These are phyloP conservation scores for Dryocosmus kuriphilus DNA, from an alignment of 2,888 invertebrate species.

Conservation along the genomic window DNA sequence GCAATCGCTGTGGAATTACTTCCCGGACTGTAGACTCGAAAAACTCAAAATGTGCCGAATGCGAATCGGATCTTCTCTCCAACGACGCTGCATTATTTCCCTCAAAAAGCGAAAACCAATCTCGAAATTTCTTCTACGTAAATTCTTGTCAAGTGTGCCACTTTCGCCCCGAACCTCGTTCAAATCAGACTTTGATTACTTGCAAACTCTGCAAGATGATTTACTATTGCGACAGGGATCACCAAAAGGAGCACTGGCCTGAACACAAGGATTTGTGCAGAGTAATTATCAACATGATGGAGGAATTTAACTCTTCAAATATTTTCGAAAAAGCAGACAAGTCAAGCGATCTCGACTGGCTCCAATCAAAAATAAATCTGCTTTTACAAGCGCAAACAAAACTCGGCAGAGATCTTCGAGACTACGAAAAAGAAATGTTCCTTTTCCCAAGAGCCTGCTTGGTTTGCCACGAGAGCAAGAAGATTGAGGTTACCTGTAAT, in stretches of 20 bases:
- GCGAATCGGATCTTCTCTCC: neutral
- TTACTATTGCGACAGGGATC: conserved; percentile 64
- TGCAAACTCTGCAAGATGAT: conserved; percentile 67
- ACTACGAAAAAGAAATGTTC: conserved; percentile 64
- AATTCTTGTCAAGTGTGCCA: conserved; percentile 73
- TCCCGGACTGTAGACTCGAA: too few species aligned
- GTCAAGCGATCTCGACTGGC: conserved; percentile 47
- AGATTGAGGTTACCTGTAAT: conserved; percentile 54
- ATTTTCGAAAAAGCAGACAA: too few species aligned
- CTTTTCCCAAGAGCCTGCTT: conserved; percentile 65
- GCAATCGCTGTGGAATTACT: too few species aligned
- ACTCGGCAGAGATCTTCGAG: conserved; percentile 51
- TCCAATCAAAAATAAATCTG: conserved; percentile 57
- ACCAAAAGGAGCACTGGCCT: conserved; percentile 65
- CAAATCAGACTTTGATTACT: neutral
- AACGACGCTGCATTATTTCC: neutral
- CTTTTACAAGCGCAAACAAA: conserved; percentile 56
- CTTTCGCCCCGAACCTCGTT: conserved; percentile 52
- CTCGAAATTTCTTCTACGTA: conserved; percentile 69
- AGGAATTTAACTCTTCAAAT: too few species aligned
- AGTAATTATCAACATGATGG: conserved; percentile 48
- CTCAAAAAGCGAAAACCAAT: neutral
- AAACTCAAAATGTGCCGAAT: neutral
- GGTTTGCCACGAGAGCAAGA: conserved; percentile 61
- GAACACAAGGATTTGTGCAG: conserved; percentile 65